phyloP scores from a whole-genome alignment of 2,888 invertebrate species.

The Mechanitis mazaeus region DNA sequence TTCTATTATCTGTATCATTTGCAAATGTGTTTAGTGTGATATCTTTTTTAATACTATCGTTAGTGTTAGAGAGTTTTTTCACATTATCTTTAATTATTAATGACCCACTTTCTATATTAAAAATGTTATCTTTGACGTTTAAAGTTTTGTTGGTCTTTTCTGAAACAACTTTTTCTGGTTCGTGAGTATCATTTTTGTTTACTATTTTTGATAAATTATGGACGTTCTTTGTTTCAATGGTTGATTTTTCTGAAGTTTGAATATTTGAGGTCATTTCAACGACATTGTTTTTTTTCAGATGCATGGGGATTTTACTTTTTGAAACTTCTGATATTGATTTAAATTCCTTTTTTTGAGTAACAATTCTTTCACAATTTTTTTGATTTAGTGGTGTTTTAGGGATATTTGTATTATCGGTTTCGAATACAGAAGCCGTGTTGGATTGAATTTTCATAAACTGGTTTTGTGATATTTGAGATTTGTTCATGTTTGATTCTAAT shows the following conservation, averaged over 20 bases:
- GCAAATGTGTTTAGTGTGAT: background rate
- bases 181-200: background rate
- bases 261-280: background rate
- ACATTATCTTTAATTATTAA: background rate
- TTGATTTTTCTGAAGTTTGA: background rate
- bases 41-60: background rate
- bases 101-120: background rate
- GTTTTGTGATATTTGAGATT: background rate
- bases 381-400: conserved; percentile 6
- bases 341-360: conserved; percentile 2
- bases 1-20: background rate
- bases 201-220: background rate
- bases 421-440: background rate
- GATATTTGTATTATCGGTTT: conserved; percentile 8
- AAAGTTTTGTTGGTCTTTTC: background rate
- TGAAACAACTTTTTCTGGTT: background rate
- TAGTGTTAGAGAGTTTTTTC: background rate
- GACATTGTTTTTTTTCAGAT: background rate
- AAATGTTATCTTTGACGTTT: background rate
- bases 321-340: conserved; percentile 2
- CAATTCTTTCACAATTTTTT: conserved; percentile 4
- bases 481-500: background rate
- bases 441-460: background rate
- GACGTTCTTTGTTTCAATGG: background rate
- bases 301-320: conserved; percentile 10